Evolutionary conservation across 2,797 vertebrate species (phyloP).

Genomic region (Neopelma chrysocephalum): DNA sequence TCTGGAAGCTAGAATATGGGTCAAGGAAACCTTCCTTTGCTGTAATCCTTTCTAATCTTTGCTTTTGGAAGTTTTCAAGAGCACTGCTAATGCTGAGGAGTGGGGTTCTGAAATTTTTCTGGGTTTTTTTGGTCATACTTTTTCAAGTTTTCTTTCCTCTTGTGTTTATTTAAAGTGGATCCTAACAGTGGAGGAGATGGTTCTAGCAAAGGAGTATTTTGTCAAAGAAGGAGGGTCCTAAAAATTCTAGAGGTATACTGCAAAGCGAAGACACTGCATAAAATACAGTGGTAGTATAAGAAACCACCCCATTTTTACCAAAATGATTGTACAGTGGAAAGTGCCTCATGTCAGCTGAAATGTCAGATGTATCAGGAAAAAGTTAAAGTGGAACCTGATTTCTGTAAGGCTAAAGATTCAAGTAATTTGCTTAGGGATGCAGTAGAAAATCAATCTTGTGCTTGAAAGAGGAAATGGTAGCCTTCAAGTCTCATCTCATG

Average conservation of each 20-base stretch:
- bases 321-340: background rate
- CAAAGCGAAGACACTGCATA: background rate
- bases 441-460: slow-evolving; percentile 58
- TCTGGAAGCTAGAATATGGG: background rate
- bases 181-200: background rate
- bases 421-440: slow-evolving; percentile 59
- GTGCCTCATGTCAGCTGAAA: slow-evolving; percentile 27
- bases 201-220: background rate
- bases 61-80: slow-evolving; percentile 6
- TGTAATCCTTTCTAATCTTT: background rate
- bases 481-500: slow-evolving; percentile 50
- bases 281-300: background rate
- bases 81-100: background rate
- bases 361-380: slow-evolving; percentile 39
- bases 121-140: background rate
- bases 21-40: background rate
- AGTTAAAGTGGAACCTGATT: slow-evolving; percentile 48
- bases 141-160: background rate
- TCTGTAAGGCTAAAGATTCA: slow-evolving; percentile 32
- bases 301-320: background rate
- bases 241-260: background rate
- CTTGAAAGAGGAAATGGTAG: slow-evolving; percentile 56
- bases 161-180: background rate
- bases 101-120: background rate
- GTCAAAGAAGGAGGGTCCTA: background rate